Evolutionary conservation across 2,888 invertebrate genomes (phyloP), one percentile per base, ranked within the genome.

Genomic region (Dendrolimus pini): DNA sequence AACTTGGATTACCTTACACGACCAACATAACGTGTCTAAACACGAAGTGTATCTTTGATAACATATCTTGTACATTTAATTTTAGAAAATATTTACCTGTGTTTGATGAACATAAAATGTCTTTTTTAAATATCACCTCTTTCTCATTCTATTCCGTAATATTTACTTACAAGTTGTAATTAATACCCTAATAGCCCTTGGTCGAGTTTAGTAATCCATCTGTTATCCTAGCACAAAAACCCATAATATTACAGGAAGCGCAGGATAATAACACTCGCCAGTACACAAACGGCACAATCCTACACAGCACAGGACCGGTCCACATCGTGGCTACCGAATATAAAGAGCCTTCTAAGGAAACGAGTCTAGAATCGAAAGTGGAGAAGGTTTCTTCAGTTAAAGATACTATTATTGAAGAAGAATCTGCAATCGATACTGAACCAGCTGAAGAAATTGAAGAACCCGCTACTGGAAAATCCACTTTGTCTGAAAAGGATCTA

Each of bases 261-360:
- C 85, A 82, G 81, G 89, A 86, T 79, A 84, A 80, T 58, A 69
- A 78, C 57, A 71, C 85, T 77, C 89, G 85, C 66, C 85, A 89
- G 0, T 85, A 86, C 66, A 88, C 89, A 7, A 91, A 91, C 63
- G 91, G 91, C 54, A 85, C 84, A 60, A 75, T 90, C 41, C 65
- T 85, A 53, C 80, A 81, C 59, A 83, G 83, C 61, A 81, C 78
- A 64, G 84, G 86, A 52, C 87, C 88, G 53, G 85, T 88, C 56
- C 87, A 84, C 61, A 89, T 87, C 60, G 82, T 86, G 59, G 77
- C 85, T 59, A 86, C 82, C 62, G 89, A 89, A 69, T 87, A 85
- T 63, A 71, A 70, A 41, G 84, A 85, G 59, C 55, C 66, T 30
- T 63, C 77, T n/a, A 83, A 79, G 61, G 81, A 82, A 52, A 73